These are phyloP conservation scores for Miltochrista miniata DNA, from an alignment of 2,888 invertebrate genomes.

Conservation along the genomic window DNA sequence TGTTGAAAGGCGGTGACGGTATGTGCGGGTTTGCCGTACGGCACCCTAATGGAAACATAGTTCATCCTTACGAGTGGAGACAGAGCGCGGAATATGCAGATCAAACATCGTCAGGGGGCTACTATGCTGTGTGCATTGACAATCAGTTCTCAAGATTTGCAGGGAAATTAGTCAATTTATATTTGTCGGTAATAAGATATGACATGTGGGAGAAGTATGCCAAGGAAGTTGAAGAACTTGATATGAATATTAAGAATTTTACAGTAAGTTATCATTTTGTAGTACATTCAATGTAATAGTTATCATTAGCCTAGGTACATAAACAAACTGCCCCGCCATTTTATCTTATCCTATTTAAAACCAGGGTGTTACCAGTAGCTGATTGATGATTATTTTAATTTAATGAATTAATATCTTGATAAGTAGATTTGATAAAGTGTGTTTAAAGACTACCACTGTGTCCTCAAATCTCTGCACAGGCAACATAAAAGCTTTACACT, in stretches of 20 bases:
- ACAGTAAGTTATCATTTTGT: conserved; percentile 85
- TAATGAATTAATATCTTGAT: no score
- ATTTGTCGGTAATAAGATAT: conserved; percentile 95
- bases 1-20: conserved; percentile 95
- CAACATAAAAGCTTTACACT: no score
- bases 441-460: no score
- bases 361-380: no score
- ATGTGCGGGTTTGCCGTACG: conserved; percentile 96
- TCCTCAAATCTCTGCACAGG: no score
- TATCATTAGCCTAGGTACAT: no score
- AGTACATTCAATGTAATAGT: no score
- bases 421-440: no score
- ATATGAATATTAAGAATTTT: conserved; percentile 95
- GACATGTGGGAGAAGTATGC: conserved; percentile 97
- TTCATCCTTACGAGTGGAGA: conserved; percentile 96
- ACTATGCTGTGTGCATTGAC: conserved; percentile 95
- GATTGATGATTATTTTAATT: no score
- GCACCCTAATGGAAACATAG: conserved; percentile 92
- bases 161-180: conserved; percentile 94
- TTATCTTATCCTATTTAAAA: no score
- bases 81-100: conserved; percentile 95
- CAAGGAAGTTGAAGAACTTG: conserved; percentile 93
- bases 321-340: no score
- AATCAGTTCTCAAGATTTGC: conserved; percentile 97
- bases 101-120: conserved; percentile 90